phyloP scores from a whole-genome alignment of 37 sponge, comb jelly and placozoan genomes.

The Beroe forskalii region DNA sequence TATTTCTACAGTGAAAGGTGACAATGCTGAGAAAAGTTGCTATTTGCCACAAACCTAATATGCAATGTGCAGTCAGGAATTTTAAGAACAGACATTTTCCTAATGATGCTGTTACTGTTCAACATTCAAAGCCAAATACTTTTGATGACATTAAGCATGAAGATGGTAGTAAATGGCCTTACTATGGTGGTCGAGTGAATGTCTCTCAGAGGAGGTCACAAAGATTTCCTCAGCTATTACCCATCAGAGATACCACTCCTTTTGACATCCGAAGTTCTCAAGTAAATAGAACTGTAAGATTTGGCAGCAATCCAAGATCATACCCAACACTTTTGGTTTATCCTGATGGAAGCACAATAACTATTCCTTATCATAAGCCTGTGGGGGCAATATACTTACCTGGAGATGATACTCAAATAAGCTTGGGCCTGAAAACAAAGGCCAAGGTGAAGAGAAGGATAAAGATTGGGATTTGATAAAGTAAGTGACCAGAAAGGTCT shows the following conservation, averaged over 20 bases:
- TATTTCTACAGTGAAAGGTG: too few relatives aligned
- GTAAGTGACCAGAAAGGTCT: too few relatives aligned
- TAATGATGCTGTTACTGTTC: neutral
- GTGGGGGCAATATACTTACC: slow-evolving; percentile 36
- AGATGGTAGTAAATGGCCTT: neutral
- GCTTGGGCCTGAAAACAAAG: slow-evolving; percentile 20
- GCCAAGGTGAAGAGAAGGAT: slow-evolving; percentile 24
- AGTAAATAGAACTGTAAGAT: slow-evolving; percentile 24
- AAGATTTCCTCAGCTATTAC: slow-evolving; percentile 10
- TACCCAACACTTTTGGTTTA: slow-evolving; percentile 55
- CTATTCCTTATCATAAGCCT: slow-evolving; percentile 58
- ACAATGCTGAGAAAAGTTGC: too few relatives aligned
- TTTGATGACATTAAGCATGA: slow-evolving; percentile 30
- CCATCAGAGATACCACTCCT: neutral
- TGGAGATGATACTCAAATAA: slow-evolving; percentile 58
- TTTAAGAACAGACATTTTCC: slow-evolving; percentile 3
- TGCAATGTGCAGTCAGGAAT: neutral
- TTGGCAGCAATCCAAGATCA: slow-evolving; percentile 35
- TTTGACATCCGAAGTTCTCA: neutral
- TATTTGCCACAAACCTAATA: too few relatives aligned
- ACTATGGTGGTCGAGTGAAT: slow-evolving; percentile 5
- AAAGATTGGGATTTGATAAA: slow-evolving; percentile 33
- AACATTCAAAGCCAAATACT: neutral
- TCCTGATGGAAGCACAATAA: slow-evolving; percentile 57
- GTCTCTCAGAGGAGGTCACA: neutral